Evolutionary conservation across 2,888 invertebrate species (phyloP).

Genomic region (Lumbricus terrestris): DNA sequence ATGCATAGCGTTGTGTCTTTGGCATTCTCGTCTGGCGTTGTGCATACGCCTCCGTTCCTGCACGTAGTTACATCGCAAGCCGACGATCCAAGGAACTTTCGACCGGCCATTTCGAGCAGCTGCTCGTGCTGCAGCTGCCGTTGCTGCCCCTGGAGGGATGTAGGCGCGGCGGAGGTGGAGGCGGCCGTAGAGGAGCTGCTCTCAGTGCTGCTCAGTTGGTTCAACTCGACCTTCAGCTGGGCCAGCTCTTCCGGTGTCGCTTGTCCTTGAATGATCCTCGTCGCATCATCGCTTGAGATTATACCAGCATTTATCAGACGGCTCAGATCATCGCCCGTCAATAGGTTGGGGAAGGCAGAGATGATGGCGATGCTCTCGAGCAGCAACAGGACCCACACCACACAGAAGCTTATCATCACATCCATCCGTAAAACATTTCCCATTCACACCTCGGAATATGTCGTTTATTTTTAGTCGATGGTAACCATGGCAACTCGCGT

Average conservation of each 20-base stretch:
- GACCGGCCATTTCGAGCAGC: background rate
- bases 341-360: background rate
- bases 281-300: background rate
- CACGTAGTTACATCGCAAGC: background rate
- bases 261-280: background rate
- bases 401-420: background rate
- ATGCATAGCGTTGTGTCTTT: background rate
- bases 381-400: background rate
- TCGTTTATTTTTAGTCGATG: background rate
- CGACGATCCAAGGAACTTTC: background rate
- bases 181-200: too few relatives aligned
- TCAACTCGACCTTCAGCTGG: background rate
- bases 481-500: background rate
- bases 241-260: background rate
- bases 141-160: background rate
- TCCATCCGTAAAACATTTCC: background rate
- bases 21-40: background rate
- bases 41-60: background rate
- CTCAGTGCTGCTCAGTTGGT: background rate
- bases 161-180: background rate
- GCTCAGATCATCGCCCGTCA: background rate
- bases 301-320: background rate
- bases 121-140: background rate
- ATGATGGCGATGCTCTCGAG: background rate
- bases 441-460: background rate